A percentile compares a stretch with the other conserved stretches of the same genome.
Conservation (phyloP, 2,113 vertebrate species). For the Hippocampus guttulatus region DNA sequence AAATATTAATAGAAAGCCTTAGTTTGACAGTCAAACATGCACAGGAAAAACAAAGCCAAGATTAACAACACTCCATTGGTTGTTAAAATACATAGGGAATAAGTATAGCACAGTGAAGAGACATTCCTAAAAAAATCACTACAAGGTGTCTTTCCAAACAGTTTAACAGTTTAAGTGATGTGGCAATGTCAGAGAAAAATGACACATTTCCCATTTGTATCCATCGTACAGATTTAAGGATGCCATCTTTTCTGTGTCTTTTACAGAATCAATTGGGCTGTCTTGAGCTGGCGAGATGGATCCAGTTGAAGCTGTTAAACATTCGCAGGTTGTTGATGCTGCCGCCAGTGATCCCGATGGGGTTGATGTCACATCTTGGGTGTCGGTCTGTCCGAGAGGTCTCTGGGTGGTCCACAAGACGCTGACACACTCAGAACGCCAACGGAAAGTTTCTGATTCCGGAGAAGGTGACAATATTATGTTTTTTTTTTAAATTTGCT, state of each 20-base stretch:
- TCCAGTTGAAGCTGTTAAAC: slow-evolving; percentile 8
- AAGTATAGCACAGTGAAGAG: not conserved
- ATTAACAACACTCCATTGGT: too few species aligned
- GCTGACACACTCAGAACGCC: slow-evolving; percentile 37
- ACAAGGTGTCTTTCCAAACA: not conserved
- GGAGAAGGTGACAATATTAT: slow-evolving; percentile 20
- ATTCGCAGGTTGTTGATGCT: not conserved
- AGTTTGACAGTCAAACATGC: too few species aligned
- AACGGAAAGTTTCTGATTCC: slow-evolving; percentile 12
- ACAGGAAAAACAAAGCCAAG: too few species aligned
- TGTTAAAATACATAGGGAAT: too few species aligned
- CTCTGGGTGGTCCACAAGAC: slow-evolving; percentile 60
- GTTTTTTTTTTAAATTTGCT: not conserved
- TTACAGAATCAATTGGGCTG: not conserved
- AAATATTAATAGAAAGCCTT: too few species aligned
- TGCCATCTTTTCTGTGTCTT: not conserved
- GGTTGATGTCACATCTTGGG: slow-evolving; percentile 50
- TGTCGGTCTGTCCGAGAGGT: slow-evolving; percentile 66
- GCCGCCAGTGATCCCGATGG: not conserved
- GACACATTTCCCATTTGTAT: not conserved
- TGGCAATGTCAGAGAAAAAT: not conserved
- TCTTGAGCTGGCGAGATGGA: slow-evolving; percentile 46
- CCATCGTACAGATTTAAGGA: not conserved
- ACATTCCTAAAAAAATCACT: not conserved
- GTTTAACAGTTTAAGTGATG: not conserved